Percentiles rank a stretch among this genome's conserved stretches.
Conservation (phyloP, 2,797 vertebrate species). For the Podargus strigoides region DNA sequence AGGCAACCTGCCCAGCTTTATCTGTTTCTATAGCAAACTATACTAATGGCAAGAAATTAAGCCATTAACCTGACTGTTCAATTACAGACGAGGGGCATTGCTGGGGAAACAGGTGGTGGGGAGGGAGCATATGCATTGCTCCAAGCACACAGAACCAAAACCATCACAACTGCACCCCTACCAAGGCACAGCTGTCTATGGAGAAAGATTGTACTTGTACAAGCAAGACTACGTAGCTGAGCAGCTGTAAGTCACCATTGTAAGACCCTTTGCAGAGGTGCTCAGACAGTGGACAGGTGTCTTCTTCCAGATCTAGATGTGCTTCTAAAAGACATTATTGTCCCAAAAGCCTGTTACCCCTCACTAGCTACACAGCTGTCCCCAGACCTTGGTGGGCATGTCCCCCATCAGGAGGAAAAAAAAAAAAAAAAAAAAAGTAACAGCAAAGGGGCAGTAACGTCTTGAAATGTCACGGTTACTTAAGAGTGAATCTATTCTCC, state of each 20-base stretch:
- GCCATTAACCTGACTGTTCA: background rate
- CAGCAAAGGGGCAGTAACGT: background rate
- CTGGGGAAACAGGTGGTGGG: background rate
- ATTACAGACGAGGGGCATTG: background rate
- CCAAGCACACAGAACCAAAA: background rate
- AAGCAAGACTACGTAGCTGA: background rate
- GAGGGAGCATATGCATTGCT: background rate
- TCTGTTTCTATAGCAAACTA: background rate
- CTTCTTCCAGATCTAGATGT: background rate
- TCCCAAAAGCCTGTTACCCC: background rate
- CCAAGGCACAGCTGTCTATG: background rate
- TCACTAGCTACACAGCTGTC: background rate
- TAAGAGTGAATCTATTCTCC: background rate
- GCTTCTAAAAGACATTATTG: background rate
- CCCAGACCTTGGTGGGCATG: background rate
- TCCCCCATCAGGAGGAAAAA: background rate
- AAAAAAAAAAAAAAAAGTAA: background rate
- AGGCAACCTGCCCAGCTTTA: background rate
- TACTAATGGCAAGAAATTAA: background rate
- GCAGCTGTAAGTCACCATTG: background rate
- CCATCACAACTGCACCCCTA: background rate
- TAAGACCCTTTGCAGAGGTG: background rate
- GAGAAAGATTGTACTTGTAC: background rate
- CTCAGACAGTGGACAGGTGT: background rate
- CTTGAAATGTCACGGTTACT: background rate